Percentiles rank a stretch among this genome's conserved stretches.
phyloP scores from a whole-genome alignment of 2,113 vertebrate genomes.

The Strix aluco region DNA sequence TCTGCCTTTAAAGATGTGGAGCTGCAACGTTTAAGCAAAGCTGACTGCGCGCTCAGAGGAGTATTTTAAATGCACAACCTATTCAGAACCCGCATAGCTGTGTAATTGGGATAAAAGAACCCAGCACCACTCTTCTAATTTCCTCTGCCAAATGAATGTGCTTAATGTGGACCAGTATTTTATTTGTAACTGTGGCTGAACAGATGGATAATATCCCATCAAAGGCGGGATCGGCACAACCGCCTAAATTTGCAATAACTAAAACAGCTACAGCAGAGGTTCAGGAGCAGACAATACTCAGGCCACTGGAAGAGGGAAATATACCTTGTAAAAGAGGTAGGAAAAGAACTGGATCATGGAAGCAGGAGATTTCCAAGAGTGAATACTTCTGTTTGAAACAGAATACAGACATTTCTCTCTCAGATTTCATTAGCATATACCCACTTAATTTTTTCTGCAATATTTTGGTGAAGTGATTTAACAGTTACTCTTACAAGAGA shows the following conservation, averaged over 20 bases:
- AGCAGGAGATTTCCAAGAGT: not conserved
- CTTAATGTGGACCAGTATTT: not conserved
- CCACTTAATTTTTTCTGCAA: not conserved
- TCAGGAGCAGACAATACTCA: not conserved
- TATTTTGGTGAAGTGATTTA: not conserved
- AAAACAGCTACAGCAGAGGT: not conserved
- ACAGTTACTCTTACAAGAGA: not conserved
- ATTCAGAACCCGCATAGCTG: not conserved
- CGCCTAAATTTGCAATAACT: not conserved
- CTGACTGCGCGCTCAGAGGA: not conserved
- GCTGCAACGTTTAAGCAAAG: not conserved
- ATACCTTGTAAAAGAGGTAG: not conserved
- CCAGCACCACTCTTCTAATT: not conserved
- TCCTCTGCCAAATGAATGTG: not conserved
- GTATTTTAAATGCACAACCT: not conserved
- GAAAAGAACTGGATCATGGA: not conserved
- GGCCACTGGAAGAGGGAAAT: not conserved
- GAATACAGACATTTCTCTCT: not conserved
- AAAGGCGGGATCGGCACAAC: not conserved
- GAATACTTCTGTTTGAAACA: not conserved
- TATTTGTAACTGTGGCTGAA: not conserved
- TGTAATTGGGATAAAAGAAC: not conserved
- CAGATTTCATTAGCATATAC: not conserved
- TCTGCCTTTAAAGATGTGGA: not conserved
- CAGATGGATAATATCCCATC: not conserved